Evolutionary conservation across 2,113 vertebrate genomes (phyloP).

Genomic region (Neolamprologus hecqui): DNA sequence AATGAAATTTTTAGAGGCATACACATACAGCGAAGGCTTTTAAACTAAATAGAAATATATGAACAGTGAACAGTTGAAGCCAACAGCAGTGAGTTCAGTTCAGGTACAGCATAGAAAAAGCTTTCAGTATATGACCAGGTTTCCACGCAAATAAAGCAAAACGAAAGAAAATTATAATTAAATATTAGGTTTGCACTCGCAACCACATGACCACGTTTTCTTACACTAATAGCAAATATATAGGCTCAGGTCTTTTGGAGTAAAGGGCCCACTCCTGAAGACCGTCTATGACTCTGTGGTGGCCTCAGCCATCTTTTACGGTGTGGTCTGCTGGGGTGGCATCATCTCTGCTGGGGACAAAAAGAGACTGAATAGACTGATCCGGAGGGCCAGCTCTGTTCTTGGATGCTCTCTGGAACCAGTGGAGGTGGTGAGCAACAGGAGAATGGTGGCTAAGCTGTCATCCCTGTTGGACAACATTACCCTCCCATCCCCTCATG

Average conservation of each 20-base stretch:
- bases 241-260: background rate
- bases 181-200: background rate
- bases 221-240: background rate
- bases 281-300: background rate
- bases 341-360: background rate
- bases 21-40: background rate
- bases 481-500: background rate
- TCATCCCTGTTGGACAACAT: background rate
- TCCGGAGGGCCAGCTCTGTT: background rate
- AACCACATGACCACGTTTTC: background rate
- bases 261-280: background rate
- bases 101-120: background rate
- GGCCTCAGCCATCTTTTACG: background rate
- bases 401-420: background rate
- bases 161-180: background rate
- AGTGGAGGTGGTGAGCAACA: background rate
- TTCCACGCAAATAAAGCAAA: background rate
- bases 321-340: background rate
- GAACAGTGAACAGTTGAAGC: background rate
- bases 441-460: background rate
- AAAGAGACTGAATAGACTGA: background rate
- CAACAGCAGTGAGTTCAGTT: background rate
- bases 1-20: conserved; percentile 4
- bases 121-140: background rate
- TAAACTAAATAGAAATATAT: conserved; percentile 6